A percentile compares a stretch with the other conserved stretches of the same genome.
Evolutionary conservation across 1,140 invertebrate species (phyloP).

Genomic region (Diabrotica undecimpunctata): DNA sequence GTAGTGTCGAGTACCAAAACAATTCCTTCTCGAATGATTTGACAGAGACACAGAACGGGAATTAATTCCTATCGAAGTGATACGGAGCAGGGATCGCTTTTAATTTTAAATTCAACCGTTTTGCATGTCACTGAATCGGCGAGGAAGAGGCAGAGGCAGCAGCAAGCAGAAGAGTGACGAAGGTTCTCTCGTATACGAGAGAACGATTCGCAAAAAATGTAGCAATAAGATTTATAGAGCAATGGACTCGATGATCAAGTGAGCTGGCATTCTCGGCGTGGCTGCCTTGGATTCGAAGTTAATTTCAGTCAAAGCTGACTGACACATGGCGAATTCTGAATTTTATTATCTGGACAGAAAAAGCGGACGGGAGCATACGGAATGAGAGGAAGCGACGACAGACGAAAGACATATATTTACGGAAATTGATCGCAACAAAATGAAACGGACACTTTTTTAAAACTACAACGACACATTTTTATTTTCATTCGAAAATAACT

Average conservation of each 20-base stretch:
- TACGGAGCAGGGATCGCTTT: not conserved
- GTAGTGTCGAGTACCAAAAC: constrained; percentile 4
- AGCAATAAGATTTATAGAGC: constrained; percentile 25
- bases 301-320: constrained; percentile 24
- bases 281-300: constrained; percentile 22
- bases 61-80: constrained; percentile 6
- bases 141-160: too few species aligned
- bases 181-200: constrained; percentile 16
- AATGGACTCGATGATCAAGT: constrained; percentile 22
- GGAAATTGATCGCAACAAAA: too few species aligned
- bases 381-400: not conserved
- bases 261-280: constrained; percentile 20
- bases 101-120: constrained; percentile 15
- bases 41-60: not conserved
- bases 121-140: constrained; percentile 8
- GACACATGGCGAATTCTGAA: constrained; percentile 21
- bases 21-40: not conserved
- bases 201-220: constrained; percentile 18
- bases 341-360: constrained; percentile 18
- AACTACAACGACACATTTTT: too few species aligned
- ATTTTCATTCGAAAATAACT: too few species aligned
- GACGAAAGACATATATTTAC: too few species aligned
- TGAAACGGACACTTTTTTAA: too few species aligned
- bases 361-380: constrained; percentile 2
- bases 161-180: constrained; percentile 6